Base-by-base conservation (phyloP, 2,888 invertebrate species). In the Gastracanthus pulcherrimus region DNA sequence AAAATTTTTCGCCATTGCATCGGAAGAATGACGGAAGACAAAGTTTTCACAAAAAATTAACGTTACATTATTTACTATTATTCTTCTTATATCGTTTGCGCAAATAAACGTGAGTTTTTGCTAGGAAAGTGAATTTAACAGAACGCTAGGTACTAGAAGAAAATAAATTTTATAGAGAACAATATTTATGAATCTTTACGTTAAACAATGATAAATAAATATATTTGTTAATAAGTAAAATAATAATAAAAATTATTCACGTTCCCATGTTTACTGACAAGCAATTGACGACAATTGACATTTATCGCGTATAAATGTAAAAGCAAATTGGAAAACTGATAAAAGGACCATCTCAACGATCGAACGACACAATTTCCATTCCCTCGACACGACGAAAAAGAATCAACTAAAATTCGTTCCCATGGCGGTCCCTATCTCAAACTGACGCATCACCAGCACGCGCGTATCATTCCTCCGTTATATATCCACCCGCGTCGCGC, bases 391-490 rank as follows among this genome's bases (percentile, higher is more conserved):
- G 31, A 41, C 60, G 23, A 69, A 80, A 71, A 36, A 71, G 51
- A 58, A 34, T 34, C 7, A 29, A 29, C 3, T 45, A 34, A 62
- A 81, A 78, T 76, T 78, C 82, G 82, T 86, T 86, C 86, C 85
- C 87, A 87, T 85, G 84, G 60, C 36, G 71, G 83, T 55, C 36
- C 48, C 62, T 70, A 83, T 80, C 69, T 51, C 71, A 81, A 86
- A 84, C 82, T 83, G 87, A 83, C 64, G 78, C 55, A 58, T 36
- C 72, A 38, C 31, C 36, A n/a, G n/a, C n/a, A n/a, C n/a, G n/a
- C n/a, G n/a, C n/a, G n/a, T n/a, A n/a, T n/a, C n/a, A n/a, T n/a
- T n/a, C n/a, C n/a, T n/a, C n/a, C n/a, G n/a, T n/a, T n/a, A n/a
- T n/a, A n/a, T n/a, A n/a, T n/a, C n/a, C n/a, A n/a, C n/a, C n/a